Evolutionary conservation across 2,888 invertebrate species (phyloP), one percentile per base, ranked within the genome.

Genomic region (Lypha dubia): DNA sequence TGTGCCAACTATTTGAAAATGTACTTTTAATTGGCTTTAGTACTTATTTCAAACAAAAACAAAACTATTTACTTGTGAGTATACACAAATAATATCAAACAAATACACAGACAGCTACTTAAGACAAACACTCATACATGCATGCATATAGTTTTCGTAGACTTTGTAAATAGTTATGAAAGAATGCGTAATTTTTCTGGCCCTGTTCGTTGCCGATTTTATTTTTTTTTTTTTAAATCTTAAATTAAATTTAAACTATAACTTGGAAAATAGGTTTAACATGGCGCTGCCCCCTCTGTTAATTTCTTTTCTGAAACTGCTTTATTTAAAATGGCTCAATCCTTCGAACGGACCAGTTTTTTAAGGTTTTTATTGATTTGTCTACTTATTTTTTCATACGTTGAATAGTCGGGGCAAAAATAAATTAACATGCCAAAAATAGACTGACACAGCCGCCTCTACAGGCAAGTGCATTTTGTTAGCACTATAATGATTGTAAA

Each of bases 11-110:
- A 56, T 80, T 84, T 79, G 60, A 46, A 77, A 84, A 84, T 76
- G 73, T 49, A 68, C 53, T 84, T 84, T 84, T 84, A 84, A 84
- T 84, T 84, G 84, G 84, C 80, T 84, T 80, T 51, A 79, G 63
- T 71, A 35, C 41, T 62, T 13, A 49, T 28, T 15, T 46, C 28
- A 70, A 65, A 67, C 56, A 32, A 73, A 67, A 80, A 79, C 49
- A 73, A 65, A 79, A 67, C 67, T 74, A 65, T 60, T 73, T 56
- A 13, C 49, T 20, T 41, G n/a, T n/a, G 15, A 41, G 41, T 15
- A 41, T 9, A 41, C 13, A 17, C 17, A 46, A 46, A 49, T 49
- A 49, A 8, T 49, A 20, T 49, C 49, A n/a, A 11, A 46, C 17
- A 46, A 11, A 46, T 6, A 46, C 8, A 8, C 8, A 2, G 7